A percentile compares a stretch with the other conserved stretches of the same genome.
Evolutionary conservation across 2,797 vertebrate species (phyloP).

Genomic region (Nothura maculosa): DNA sequence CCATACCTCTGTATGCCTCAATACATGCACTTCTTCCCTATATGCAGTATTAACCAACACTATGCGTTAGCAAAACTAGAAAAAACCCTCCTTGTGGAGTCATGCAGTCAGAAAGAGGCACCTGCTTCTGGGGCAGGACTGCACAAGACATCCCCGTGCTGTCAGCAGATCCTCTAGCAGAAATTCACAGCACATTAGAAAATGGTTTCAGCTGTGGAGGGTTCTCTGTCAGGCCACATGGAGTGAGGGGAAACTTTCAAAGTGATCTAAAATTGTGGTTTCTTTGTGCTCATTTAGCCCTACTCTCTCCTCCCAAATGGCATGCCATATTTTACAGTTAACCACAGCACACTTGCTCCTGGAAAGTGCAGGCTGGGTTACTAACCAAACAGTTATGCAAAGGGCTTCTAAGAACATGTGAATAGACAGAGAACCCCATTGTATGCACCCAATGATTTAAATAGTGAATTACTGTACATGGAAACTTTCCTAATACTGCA

Average conservation of each 20-base stretch:
- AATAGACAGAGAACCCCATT: constrained; percentile 21
- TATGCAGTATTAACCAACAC: neutral
- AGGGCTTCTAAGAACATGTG: neutral
- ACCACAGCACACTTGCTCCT: constrained; percentile 12
- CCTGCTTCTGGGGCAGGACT: neutral
- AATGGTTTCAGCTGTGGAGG: neutral
- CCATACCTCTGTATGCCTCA: neutral
- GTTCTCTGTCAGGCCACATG: neutral
- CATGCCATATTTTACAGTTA: neutral
- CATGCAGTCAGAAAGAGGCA: neutral
- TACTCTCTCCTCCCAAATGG: neutral
- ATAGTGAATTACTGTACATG: constrained; percentile 22
- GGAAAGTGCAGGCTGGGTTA: neutral
- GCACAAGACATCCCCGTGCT: neutral
- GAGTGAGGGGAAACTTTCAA: neutral
- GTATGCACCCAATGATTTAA: neutral
- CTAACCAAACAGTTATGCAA: constrained; percentile 23
- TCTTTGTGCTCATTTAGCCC: neutral
- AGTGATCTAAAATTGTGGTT: neutral
- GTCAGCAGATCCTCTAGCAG: neutral
- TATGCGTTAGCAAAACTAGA: neutral
- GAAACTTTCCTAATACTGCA: constrained; percentile 53
- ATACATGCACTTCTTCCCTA: neutral
- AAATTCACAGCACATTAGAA: neutral
- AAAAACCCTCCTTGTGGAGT: neutral